Evolutionary conservation across 2,888 invertebrate genomes (phyloP), one percentile per base, ranked within the genome.

Genomic region (Dasysyrphus tricinctus): DNA sequence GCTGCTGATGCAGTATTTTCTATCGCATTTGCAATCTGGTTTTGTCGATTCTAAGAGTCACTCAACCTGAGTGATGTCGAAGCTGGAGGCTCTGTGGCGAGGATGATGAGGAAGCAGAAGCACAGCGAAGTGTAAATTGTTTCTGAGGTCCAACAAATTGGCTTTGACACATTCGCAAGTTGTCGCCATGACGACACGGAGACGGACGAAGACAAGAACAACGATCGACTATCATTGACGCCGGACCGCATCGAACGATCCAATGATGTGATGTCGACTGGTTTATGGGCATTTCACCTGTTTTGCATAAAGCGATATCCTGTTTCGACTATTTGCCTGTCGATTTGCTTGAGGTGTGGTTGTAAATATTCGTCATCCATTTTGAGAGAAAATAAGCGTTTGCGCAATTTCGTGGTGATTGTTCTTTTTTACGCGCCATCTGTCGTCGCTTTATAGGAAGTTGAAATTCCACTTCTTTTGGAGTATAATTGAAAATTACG

Each of bases 51-150:
- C 59, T 14, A 32, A 63, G 56, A 85, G 85, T 85, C 85, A 85
- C 85, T 85, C 85, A 85, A 85, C 85, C 85, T 85, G 84, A 85
- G 81, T 80, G 85, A 85, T 81, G 81, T 61, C 47, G 72, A 47
- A 19, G 74, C 70, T 67, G 11, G 34, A 57, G 81, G 77, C 75
- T 24, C 42, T 9, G 56, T 14, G 65, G 61, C 16, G 29, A 16
- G 47, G 32, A 65, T 47, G 54, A 69, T 29, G 39, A 54, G 39
- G n/a, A 67, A 29, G 19, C 34, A 29, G 29, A 7, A 32, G 69
- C 16, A 72, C 37, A 54, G 56, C 42, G 37, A 78, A 79, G 86
- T 86, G 86, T 82, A 82, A 86, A 86, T 78, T 86, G 82, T 42
- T 72, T 75, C 77, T 75, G 54, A 61, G 69, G 51, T 49, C 47